phyloP scores from a whole-genome alignment of 2,113 vertebrate species.

The Centropristis striata region DNA sequence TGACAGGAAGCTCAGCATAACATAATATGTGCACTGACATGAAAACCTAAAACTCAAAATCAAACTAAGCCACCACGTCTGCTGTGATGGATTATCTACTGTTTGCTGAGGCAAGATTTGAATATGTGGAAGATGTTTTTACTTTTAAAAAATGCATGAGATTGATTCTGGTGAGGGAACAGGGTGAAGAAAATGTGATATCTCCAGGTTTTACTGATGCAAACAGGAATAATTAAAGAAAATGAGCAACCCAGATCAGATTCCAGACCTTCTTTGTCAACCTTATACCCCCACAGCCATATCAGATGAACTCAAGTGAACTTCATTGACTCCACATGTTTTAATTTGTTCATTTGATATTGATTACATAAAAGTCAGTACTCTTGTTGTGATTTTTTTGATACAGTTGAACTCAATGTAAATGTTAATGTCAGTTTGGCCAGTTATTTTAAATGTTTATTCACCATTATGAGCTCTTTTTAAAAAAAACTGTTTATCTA shows the following conservation, averaged over 20 bases:
- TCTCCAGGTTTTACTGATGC: background rate
- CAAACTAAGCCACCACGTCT: background rate
- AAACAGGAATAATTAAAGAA: background rate
- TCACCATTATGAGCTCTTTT: too few relatives aligned
- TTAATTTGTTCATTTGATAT: background rate
- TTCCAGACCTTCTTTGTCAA: background rate
- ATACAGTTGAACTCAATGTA: background rate
- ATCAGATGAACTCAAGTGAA: constrained; percentile 10
- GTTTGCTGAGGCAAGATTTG: background rate
- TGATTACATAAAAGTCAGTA: background rate
- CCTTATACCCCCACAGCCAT: background rate
- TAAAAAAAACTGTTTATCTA: too few relatives aligned
- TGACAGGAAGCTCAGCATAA: constrained; percentile 10
- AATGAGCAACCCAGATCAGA: background rate
- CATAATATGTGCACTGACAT: constrained; percentile 15
- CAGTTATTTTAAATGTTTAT: too few relatives aligned
- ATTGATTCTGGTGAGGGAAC: background rate
- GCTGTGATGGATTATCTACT: background rate
- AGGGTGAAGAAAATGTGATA: background rate
- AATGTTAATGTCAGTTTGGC: background rate
- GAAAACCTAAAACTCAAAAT: constrained; percentile 16
- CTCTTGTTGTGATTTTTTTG: background rate
- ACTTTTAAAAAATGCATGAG: background rate
- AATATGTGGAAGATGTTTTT: background rate
- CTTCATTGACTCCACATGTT: background rate